Evolutionary conservation across 2,113 vertebrate species (phyloP).

Genomic region (Antechinus stuartii): DNA sequence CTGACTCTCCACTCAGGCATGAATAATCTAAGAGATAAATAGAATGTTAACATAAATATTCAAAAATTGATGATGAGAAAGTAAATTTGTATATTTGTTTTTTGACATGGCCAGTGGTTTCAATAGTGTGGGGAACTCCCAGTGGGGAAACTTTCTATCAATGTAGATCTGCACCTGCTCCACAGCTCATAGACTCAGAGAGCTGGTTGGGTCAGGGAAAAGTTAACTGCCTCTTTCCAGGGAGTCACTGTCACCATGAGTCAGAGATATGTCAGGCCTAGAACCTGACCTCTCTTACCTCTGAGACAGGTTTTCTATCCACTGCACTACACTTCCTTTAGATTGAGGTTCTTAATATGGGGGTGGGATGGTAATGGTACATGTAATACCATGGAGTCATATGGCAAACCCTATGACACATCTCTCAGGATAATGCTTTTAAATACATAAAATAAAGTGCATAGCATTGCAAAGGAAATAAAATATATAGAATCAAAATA

Average conservation of each 20-base stretch:
- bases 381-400: not conserved
- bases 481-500: not conserved
- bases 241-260: not conserved
- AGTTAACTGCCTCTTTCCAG: not conserved
- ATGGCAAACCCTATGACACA: not conserved
- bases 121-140: not conserved
- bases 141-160: not conserved
- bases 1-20: slow-evolving; percentile 74
- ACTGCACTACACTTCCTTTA: not conserved
- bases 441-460: not conserved
- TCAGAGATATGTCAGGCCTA: not conserved
- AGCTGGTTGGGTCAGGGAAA: not conserved
- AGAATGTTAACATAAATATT: slow-evolving; percentile 81
- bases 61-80: slow-evolving; percentile 70
- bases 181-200: not conserved
- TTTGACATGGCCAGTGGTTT: not conserved
- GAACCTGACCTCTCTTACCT: not conserved
- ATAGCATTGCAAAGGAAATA: not conserved
- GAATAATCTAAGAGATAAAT: slow-evolving; percentile 83
- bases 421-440: not conserved
- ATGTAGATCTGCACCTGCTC: not conserved
- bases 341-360: not conserved
- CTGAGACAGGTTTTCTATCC: not conserved
- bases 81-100: slow-evolving; percentile 25
- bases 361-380: not conserved